Base-by-base conservation (phyloP, 1,140 invertebrate species). In the Drosophila watanabei region DNA sequence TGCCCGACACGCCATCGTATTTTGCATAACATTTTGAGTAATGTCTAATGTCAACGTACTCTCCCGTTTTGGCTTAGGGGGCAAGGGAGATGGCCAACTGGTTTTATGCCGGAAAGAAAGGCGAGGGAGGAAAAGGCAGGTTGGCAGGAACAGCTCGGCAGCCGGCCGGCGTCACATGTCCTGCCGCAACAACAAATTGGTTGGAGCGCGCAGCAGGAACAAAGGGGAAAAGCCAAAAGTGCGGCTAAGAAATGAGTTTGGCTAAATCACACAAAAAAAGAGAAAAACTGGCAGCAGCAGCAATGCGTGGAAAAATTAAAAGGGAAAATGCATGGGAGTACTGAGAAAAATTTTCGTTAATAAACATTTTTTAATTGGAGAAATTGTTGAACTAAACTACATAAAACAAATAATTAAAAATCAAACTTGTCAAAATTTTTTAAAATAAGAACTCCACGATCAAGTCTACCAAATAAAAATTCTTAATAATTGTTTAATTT, bases 11-110 rank as follows among this genome's bases (percentile, higher is more conserved):
- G 85, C 85, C 85, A 88, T 84, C 70, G 85, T 83, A 63, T 89
- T 86, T 86, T 86, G 82, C 82, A 79, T 75, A 82, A 81, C 75
- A 82, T 87, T 88, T 90, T 88, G 86, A 90, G 85, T 89, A 72
- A 89, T 88, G 85, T 89, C 81, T 88, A 89, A 88, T 88, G 85
- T 88, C 85, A 88, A 88, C 79, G 85, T 89, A 88, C 85, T 88
- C 85, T 85, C 70, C 75, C 79, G 16, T 61, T 69, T 71, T 46
- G 43, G 46, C 14, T 51, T 43, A 51, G 64, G 14, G 45, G 66
- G 52, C 43, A 16, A 37, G 54, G 35, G 70, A 54, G 45, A 20
- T 57, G 54, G 54, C 51, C 18, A 71, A 72, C 68, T 71, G 70
- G 52, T 72, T 73, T 43, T 49, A 20, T 3, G 18, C 32, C 20